These are phyloP conservation scores for Byasa hedistus DNA, from an alignment of 2,888 invertebrate genomes.

Conservation along the genomic window DNA sequence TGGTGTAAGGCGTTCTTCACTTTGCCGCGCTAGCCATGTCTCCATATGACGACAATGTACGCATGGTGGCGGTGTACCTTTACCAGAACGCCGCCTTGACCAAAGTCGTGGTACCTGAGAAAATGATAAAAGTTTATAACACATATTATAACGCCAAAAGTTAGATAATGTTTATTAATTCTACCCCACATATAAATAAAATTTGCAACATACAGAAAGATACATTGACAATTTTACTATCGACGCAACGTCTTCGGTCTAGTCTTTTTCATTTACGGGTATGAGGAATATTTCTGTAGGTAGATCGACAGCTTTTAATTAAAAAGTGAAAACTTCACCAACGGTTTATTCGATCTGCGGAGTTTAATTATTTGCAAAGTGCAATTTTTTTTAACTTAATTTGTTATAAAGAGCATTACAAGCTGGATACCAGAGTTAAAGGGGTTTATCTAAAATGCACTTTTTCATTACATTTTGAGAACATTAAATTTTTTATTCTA, in stretches of 20 bases:
- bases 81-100: slow-evolving; percentile 82
- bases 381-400: no score
- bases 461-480: background rate
- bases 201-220: background rate
- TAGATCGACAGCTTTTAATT: no score
- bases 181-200: background rate
- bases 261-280: background rate
- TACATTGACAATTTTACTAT: background rate
- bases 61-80: slow-evolving; percentile 84
- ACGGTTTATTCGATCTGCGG: no score
- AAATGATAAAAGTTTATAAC: slow-evolving; percentile 1
- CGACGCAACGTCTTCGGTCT: background rate
- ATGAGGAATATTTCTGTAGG: no score
- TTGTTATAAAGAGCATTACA: no score
- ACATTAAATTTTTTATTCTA: no score
- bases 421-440: no score
- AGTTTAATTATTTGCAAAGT: no score
- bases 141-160: background rate
- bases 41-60: slow-evolving; percentile 89
- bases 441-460: no score
- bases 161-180: background rate
- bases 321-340: no score
- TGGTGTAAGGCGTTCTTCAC: slow-evolving; percentile 66
- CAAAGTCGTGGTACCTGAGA: slow-evolving; percentile 82
- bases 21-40: slow-evolving; percentile 82